Percentiles rank a stretch among this genome's conserved stretches.
Conservation (phyloP, 2,113 vertebrate species). For the Coreoperca whiteheadi region DNA sequence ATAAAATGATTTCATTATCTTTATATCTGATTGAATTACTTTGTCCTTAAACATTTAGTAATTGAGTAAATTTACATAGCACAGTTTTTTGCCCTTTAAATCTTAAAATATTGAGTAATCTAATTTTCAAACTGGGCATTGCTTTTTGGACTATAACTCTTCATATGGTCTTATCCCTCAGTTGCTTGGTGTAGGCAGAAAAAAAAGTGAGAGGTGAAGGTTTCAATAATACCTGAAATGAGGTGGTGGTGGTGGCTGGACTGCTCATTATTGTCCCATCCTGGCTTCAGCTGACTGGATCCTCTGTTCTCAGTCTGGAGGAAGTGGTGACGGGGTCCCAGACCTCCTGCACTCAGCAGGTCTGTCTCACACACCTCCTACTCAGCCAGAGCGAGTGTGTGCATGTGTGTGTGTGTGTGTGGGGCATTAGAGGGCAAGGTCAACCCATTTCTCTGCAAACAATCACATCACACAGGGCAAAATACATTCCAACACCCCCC, state of each 20-base stretch:
- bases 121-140: background rate
- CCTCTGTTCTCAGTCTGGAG: conserved; percentile 82
- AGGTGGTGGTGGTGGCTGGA: conserved; percentile 67
- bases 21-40: background rate
- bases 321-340: conserved; percentile 83
- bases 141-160: conserved; percentile 15
- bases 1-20: background rate
- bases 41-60: too few relatives aligned
- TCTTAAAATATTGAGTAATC: background rate
- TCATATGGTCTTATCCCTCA: background rate
- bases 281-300: conserved; percentile 78
- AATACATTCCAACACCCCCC: conserved; percentile 78
- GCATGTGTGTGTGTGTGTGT: conserved; percentile 68
- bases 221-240: conserved; percentile 74
- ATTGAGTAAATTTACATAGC: background rate
- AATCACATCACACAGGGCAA: conserved; percentile 85
- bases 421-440: conserved; percentile 79
- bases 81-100: background rate
- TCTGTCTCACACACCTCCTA: conserved; percentile 82
- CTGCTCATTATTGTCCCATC: conserved; percentile 80
- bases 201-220: conserved; percentile 44
- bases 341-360: conserved; percentile 83
- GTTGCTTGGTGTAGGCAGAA: conserved; percentile 18
- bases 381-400: conserved; percentile 55
- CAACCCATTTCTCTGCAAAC: conserved; percentile 84